A percentile compares a stretch with the other conserved stretches of the same genome.
These are phyloP conservation scores for Chrysolina haemoptera DNA, from an alignment of 2,888 invertebrate species.

Conservation along the genomic window DNA sequence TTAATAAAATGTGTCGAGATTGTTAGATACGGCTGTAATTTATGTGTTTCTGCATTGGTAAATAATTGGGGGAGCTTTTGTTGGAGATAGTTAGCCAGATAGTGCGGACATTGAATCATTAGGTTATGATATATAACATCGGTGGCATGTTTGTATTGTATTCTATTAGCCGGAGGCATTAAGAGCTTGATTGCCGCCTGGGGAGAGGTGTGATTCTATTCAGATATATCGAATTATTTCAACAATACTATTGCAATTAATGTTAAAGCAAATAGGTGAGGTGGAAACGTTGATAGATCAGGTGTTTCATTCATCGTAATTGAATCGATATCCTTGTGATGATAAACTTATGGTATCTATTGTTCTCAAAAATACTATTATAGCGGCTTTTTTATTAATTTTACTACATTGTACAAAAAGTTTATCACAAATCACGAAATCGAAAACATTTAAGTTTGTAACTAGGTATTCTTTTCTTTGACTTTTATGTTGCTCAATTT, in stretches of 20 bases:
- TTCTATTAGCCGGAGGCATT: conserved; percentile 62
- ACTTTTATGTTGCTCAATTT: no score
- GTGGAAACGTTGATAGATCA: background rate
- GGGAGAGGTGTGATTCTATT: conserved; percentile 66
- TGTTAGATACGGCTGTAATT: conserved; percentile 61
- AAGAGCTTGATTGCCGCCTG: conserved; percentile 62
- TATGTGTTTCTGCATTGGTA: conserved; percentile 65
- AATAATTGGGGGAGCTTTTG: conserved; percentile 65
- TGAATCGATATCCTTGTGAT: background rate
- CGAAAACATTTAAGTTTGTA: no score
- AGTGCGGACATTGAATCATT: conserved; percentile 66
- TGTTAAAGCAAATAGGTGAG: background rate
- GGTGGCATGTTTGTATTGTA: conserved; percentile 64
- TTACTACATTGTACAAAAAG: no score
- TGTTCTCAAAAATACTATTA: no score
- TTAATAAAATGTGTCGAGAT: conserved; percentile 59
- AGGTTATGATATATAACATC: conserved; percentile 65
- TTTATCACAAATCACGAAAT: no score
- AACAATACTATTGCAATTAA: conserved; percentile 10
- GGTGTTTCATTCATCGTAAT: background rate
- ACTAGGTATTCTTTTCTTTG: no score
- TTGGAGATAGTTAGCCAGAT: conserved; percentile 64
- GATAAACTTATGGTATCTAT: background rate
- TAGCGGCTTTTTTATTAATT: no score
- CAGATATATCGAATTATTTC: conserved; percentile 38